phyloP scores from a whole-genome alignment of 2,888 invertebrate genomes.

The Himalopsyche tibetana region DNA sequence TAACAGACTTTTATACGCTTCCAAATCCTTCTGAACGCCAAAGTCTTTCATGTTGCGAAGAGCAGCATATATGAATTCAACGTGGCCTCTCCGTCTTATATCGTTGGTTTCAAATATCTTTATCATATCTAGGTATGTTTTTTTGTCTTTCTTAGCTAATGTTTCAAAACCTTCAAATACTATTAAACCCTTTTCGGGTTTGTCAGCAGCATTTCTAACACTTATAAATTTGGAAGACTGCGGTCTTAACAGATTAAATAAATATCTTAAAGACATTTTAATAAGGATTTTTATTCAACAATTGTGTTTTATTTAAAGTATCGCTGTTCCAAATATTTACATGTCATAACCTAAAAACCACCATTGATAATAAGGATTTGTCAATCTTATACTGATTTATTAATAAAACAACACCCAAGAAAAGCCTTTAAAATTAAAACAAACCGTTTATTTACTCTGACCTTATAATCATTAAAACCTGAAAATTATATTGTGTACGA shows the following conservation, averaged over 20 bases:
- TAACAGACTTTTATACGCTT: slow-evolving; percentile 90
- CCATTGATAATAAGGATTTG: too few relatives aligned
- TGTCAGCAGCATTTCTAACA: slow-evolving; percentile 70
- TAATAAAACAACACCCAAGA: too few relatives aligned
- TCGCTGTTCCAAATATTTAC: background rate
- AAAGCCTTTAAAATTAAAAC: too few relatives aligned
- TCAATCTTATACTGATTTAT: too few relatives aligned
- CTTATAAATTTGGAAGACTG: slow-evolving; percentile 65
- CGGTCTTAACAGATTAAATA: slow-evolving; percentile 56
- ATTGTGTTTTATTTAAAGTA: background rate
- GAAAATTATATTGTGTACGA: too few relatives aligned
- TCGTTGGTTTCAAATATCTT: slow-evolving; percentile 84
- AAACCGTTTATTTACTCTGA: too few relatives aligned
- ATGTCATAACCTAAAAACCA: background rate
- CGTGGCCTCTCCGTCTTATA: slow-evolving; percentile 87
- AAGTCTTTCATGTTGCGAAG: slow-evolving; percentile 92
- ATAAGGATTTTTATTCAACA: background rate
- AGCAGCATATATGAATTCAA: slow-evolving; percentile 96
- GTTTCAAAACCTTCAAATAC: slow-evolving; percentile 75
- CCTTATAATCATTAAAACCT: too few relatives aligned
- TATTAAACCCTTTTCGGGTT: slow-evolving; percentile 72
- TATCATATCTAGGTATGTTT: slow-evolving; percentile 84
- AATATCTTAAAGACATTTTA: slow-evolving; percentile 57
- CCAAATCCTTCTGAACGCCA: slow-evolving; percentile 90
- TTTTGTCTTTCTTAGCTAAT: slow-evolving; percentile 79